phyloP scores from a whole-genome alignment of 2,888 invertebrate genomes.

The Andrena minutula region DNA sequence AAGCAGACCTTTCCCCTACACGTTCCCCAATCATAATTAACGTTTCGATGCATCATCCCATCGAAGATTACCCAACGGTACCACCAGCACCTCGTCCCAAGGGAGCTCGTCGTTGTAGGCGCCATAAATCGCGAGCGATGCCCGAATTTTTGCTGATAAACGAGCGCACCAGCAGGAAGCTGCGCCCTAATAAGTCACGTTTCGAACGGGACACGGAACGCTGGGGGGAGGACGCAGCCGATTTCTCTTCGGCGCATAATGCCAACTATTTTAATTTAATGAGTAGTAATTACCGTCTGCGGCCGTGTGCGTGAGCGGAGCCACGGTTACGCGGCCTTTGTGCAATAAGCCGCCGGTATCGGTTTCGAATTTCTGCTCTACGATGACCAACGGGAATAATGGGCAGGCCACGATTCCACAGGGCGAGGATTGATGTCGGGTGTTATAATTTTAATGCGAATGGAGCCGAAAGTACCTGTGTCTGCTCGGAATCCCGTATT shows the following conservation, averaged over 20 bases:
- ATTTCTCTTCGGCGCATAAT: slow-evolving; percentile 62
- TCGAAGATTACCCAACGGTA: not conserved
- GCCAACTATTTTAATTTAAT: slow-evolving; percentile 65
- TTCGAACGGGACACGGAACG: slow-evolving; percentile 35
- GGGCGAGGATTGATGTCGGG: slow-evolving; percentile 29
- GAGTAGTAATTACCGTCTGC: slow-evolving; percentile 62
- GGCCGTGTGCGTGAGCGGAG: not conserved
- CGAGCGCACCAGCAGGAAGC: slow-evolving; percentile 29
- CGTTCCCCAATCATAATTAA: too few relatives aligned
- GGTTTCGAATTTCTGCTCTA: slow-evolving; percentile 48
- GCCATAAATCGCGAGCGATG: slow-evolving; percentile 4
- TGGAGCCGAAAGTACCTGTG: slow-evolving; percentile 43
- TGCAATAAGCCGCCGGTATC: slow-evolving; percentile 60
- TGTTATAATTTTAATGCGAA: slow-evolving; percentile 53
- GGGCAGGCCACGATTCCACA: slow-evolving; percentile 33
- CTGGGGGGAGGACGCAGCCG: slow-evolving; percentile 23
- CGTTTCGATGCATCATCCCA: too few relatives aligned
- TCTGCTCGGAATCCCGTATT: not conserved
- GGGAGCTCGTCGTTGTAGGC: not conserved
- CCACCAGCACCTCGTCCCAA: not conserved
- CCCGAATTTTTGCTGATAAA: slow-evolving; percentile 41
- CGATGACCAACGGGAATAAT: slow-evolving; percentile 51
- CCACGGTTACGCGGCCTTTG: slow-evolving; percentile 32
- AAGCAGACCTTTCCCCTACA: too few relatives aligned
- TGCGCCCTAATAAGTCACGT: slow-evolving; percentile 59